Base-by-base conservation (phyloP, 53 echinoderm and acorn worm genomes). In the Astropecten irregularis region DNA sequence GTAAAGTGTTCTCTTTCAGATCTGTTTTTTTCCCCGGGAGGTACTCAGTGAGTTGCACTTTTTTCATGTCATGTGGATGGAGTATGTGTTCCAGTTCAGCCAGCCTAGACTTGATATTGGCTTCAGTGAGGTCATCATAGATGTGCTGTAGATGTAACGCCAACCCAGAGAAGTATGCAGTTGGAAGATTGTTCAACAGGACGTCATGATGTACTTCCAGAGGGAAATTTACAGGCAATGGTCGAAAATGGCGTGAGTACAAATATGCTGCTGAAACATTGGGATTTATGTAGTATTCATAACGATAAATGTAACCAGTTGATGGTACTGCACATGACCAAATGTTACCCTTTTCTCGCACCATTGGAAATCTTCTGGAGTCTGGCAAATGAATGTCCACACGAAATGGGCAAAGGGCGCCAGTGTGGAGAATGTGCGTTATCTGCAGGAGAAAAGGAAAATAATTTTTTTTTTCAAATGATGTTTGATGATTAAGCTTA, bases 141-240 rank as follows among this genome's bases (percentile, higher is more conserved):
- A 56, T 28, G 26, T 76, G 39, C 57, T 58, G 76, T 5, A 76
- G 57, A 29, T 57, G 56, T 23, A 56, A 76, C 27, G 40, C 58
- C 40, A 76, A 11, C 0, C 76, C 58, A 16, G 18, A 9, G 19
- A 76, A 28, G 28, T 38, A 76, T 1, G 76, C 22, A 58, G 76
- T 22, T 2, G 76, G 76, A 18, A 76, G 39, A 57, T 76, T 76
- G 5, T 35, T 26, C 27, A 33, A 27, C 4, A 76, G 35, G 33
- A 76, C 39, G 32, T 76, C 28, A 32, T 44, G 76, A 28, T 76
- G 56, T 16, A 57, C 76, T 39, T 76, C 40, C 25, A 2, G 67
- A 13, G 9, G 58, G 16, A 58, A 58, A 26, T 27, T 7, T 16
- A 30, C 7, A 5, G 58, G 76, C 2, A 57, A 25, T 29, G 15